A percentile compares a stretch with the other conserved stretches of the same genome.
phyloP scores from a whole-genome alignment of 2,888 invertebrate genomes.

The Dusona sp. region DNA sequence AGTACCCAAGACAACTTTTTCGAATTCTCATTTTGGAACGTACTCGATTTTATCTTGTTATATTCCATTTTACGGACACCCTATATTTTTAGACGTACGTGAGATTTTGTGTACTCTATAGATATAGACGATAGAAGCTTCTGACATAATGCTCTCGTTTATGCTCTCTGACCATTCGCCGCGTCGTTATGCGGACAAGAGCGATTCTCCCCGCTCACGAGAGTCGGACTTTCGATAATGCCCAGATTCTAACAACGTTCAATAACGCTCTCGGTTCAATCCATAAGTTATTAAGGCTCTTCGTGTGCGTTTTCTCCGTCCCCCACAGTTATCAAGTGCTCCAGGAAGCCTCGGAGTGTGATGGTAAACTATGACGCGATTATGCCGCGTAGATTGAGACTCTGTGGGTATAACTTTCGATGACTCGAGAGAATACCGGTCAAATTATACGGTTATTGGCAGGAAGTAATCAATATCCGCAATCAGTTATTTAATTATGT shows the following conservation, averaged over 20 bases:
- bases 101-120: slow-evolving; percentile 29
- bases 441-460: slow-evolving; percentile 12
- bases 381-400: slow-evolving; percentile 49
- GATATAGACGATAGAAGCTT: slow-evolving; percentile 64
- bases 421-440: neutral
- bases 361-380: slow-evolving; percentile 14
- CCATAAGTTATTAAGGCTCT: slow-evolving; percentile 81
- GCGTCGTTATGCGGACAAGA: slow-evolving; percentile 51
- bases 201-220: slow-evolving; percentile 29
- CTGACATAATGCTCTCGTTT: slow-evolving; percentile 79
- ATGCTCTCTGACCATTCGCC: slow-evolving; percentile 65
- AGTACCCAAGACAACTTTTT: neutral
- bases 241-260: slow-evolving; percentile 81
- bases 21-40: neutral
- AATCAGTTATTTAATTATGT: neutral
- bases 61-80: neutral
- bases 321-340: neutral
- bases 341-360: slow-evolving; percentile 8
- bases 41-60: neutral
- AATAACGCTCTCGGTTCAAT: slow-evolving; percentile 79
- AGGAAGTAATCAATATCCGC: neutral
- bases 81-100: neutral
- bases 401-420: slow-evolving; percentile 12
- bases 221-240: slow-evolving; percentile 78
- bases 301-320: slow-evolving; percentile 75